These are phyloP conservation scores for Cydia amplana DNA, from an alignment of 1,140 invertebrate genomes.

Conservation along the genomic window DNA sequence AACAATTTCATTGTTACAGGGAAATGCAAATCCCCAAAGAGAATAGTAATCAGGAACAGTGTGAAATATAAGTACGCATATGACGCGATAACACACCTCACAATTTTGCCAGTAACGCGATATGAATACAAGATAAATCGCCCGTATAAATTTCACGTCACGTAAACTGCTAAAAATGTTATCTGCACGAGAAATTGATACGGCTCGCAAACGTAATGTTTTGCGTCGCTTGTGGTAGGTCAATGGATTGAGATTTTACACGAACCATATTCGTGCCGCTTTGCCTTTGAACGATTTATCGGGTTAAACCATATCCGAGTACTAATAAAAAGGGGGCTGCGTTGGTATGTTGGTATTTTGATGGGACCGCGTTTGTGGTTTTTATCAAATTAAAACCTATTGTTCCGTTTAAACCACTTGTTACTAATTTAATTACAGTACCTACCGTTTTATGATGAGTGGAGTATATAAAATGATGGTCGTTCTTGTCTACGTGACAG, in stretches of 20 bases:
- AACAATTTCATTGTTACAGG: neutral
- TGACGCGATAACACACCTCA: slow-evolving; percentile 66
- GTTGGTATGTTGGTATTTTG: neutral
- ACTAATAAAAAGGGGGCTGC: neutral
- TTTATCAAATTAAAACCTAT: neutral
- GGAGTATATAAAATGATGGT: neutral
- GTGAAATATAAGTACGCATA: slow-evolving; percentile 38
- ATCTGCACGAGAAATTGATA: slow-evolving; percentile 71
- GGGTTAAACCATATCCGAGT: neutral
- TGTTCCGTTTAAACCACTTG: neutral
- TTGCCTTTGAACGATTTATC: slow-evolving; percentile 8
- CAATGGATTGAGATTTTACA: slow-evolving; percentile 53
- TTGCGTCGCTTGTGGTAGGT: slow-evolving; percentile 54
- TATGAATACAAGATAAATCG: slow-evolving; percentile 76
- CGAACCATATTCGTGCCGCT: slow-evolving; percentile 9
- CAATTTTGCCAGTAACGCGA: slow-evolving; percentile 69
- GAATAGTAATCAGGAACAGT: slow-evolving; percentile 21
- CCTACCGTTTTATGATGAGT: neutral
- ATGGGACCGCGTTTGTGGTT: neutral
- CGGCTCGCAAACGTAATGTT: slow-evolving; percentile 61
- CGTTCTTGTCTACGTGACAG: no score
- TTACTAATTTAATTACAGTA: neutral
- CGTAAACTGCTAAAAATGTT: slow-evolving; percentile 75
- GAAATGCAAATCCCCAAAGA: neutral
- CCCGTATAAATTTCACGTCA: slow-evolving; percentile 73